Conservation (phyloP, 2,113 vertebrate species). For the Phylloscopus trochilus region DNA sequence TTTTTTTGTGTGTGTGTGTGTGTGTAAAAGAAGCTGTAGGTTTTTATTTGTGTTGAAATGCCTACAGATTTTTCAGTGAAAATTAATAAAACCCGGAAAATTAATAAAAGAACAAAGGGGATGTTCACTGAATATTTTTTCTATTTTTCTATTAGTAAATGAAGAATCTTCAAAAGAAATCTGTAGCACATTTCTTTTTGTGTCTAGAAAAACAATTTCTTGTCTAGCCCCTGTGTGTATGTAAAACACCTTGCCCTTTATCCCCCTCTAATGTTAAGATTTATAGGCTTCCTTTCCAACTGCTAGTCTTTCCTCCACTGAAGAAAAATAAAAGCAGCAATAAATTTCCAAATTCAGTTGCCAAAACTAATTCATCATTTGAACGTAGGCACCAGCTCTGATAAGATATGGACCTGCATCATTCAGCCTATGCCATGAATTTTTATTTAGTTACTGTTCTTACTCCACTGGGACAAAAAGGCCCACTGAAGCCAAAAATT, state of each 20-base stretch:
- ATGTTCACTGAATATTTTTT: neutral
- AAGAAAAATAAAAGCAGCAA: slow-evolving; percentile 14
- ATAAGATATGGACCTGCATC: neutral
- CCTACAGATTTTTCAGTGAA: neutral
- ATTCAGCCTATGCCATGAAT: neutral
- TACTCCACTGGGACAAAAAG: neutral
- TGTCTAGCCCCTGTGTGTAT: neutral
- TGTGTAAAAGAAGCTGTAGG: neutral
- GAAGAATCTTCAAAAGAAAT: neutral
- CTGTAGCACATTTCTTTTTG: neutral
- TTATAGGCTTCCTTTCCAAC: slow-evolving; percentile 27
- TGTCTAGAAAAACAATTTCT: neutral
- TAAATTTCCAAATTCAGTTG: slow-evolving; percentile 17
- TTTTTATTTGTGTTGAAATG: neutral
- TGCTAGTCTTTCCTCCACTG: neutral
- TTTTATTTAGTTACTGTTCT: slow-evolving; percentile 14
- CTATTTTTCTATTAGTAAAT: neutral
- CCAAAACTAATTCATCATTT: slow-evolving; percentile 26
- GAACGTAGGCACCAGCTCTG: neutral
- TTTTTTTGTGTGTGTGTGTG: no score
- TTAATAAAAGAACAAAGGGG: neutral
- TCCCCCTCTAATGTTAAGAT: neutral
- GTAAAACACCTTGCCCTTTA: slow-evolving; percentile 7
- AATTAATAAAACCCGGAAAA: neutral
- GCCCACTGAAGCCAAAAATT: neutral